Percentiles rank a stretch among this genome's conserved stretches.
Conservation (phyloP, 2,888 invertebrate species). For the Lithophane leautieri region DNA sequence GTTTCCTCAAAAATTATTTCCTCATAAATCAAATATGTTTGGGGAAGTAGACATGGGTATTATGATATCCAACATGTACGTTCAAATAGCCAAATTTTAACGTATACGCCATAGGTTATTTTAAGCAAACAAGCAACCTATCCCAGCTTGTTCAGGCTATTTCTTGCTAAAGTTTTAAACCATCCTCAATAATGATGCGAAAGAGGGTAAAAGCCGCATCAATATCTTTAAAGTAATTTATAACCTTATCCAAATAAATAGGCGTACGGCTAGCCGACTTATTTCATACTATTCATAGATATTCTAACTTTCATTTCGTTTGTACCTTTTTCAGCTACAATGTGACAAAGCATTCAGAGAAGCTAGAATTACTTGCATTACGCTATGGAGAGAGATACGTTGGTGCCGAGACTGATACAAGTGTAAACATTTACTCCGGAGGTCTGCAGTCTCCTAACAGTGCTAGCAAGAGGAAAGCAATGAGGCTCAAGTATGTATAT, state of each 20-base stretch:
- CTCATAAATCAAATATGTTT: neutral
- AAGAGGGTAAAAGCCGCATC: neutral
- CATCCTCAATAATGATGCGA: neutral
- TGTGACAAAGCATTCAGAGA: slow-evolving; percentile 92
- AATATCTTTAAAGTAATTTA: neutral
- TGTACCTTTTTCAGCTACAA: slow-evolving; percentile 91
- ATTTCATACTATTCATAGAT: neutral
- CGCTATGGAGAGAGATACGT: slow-evolving; percentile 93
- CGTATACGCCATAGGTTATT: neutral
- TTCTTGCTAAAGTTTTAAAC: neutral
- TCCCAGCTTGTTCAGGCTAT: neutral
- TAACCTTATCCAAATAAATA: neutral
- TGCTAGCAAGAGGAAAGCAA: slow-evolving; percentile 91
- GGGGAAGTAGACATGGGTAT: neutral
- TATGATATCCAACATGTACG: neutral
- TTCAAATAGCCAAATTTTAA: neutral
- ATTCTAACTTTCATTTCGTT: neutral
- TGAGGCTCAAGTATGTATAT: slow-evolving; percentile 89
- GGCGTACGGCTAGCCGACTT: neutral
- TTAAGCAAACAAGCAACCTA: too few species aligned
- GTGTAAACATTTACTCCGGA: slow-evolving; percentile 90
- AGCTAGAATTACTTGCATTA: slow-evolving; percentile 92
- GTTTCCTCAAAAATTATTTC: neutral
- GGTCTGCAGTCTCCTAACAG: slow-evolving; percentile 91
- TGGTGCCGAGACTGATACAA: slow-evolving; percentile 94